These are phyloP conservation scores for Upupa epops DNA, from an alignment of 2,113 vertebrate species.

Conservation along the genomic window DNA sequence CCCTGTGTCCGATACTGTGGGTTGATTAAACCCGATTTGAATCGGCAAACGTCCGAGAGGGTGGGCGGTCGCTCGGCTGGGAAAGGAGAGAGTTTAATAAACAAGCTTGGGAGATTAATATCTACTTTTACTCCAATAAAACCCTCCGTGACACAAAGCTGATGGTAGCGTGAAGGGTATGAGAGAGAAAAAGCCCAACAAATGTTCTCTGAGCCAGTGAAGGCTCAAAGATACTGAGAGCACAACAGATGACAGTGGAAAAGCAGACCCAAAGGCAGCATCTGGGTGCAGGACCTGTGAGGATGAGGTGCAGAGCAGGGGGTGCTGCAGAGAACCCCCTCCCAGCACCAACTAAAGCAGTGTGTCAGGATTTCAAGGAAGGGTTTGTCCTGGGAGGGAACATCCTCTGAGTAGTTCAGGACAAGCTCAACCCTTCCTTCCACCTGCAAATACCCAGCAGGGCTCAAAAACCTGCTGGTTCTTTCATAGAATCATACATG, in stretches of 20 bases:
- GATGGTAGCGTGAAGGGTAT: not conserved
- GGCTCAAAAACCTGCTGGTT: not conserved
- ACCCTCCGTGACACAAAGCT: not conserved
- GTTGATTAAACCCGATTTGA: constrained; percentile 69
- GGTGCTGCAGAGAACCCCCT: not conserved
- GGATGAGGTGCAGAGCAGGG: not conserved
- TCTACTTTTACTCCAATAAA: constrained; percentile 54
- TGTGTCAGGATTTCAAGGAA: not conserved
- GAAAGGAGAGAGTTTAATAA: constrained; percentile 55
- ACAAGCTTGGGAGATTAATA: constrained; percentile 61
- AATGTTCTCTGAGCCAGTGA: not conserved
- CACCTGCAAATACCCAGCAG: not conserved
- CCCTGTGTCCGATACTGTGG: constrained; percentile 38
- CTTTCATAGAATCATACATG: not conserved
- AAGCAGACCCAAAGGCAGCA: not conserved
- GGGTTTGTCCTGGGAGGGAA: not conserved
- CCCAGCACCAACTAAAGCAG: not conserved
- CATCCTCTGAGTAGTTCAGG: not conserved
- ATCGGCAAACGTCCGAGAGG: not conserved
- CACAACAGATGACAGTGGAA: not conserved
- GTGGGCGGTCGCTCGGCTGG: not conserved
- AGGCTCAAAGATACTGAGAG: not conserved
- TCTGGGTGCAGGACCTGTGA: not conserved
- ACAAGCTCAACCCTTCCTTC: not conserved
- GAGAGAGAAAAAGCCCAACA: not conserved